phyloP scores from a whole-genome alignment of 2,888 invertebrate genomes.

The Leptopilina drosophilae region DNA sequence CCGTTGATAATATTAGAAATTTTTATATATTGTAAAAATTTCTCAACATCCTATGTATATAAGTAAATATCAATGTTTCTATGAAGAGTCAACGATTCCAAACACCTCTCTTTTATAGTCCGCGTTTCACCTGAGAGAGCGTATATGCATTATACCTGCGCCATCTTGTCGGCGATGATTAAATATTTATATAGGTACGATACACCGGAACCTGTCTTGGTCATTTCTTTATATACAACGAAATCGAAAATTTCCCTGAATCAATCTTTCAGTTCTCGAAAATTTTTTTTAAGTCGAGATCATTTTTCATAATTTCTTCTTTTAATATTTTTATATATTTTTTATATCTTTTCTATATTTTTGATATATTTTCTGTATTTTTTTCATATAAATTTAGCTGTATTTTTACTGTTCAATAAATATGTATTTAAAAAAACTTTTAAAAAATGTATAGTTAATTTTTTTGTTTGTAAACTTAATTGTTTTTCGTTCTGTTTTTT shows the following conservation, averaged over 20 bases:
- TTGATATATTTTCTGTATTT: no score
- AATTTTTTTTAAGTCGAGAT: not conserved
- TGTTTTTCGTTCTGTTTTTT: no score
- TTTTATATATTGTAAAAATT: not conserved
- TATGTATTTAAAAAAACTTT: no score
- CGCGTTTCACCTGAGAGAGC: constrained; percentile 58
- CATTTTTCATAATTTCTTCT: not conserved
- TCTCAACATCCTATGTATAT: constrained; percentile 20
- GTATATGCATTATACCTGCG: constrained; percentile 60
- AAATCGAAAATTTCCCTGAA: constrained; percentile 52
- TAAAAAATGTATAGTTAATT: no score
- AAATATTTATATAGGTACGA: constrained; percentile 61
- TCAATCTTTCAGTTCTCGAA: constrained; percentile 8
- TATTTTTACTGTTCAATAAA: no score
- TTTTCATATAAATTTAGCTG: no score
- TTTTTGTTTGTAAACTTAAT: no score
- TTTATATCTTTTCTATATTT: no score
- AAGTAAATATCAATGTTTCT: constrained; percentile 19
- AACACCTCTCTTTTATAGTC: constrained; percentile 63
- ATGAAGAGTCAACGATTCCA: constrained; percentile 57
- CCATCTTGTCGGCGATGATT: constrained; percentile 67
- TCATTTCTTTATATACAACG: not conserved
- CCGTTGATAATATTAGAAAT: not conserved
- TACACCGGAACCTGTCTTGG: constrained; percentile 40
- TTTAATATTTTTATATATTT: not conserved